Conservation (phyloP, 2,888 invertebrate species). For the Nemurella pictetii region DNA sequence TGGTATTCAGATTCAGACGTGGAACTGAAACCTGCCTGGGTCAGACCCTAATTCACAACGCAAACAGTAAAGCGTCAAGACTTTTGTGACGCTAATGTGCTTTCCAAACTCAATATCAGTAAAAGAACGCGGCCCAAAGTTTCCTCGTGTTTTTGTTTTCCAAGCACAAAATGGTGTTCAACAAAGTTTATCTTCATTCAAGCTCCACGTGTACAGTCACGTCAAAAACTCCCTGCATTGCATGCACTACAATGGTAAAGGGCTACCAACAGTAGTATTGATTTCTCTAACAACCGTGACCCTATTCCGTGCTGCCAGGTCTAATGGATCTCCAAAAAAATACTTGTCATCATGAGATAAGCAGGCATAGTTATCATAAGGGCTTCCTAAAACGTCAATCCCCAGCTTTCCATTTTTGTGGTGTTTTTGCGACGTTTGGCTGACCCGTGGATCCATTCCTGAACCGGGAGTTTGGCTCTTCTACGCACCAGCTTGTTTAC, state of each 20-base stretch:
- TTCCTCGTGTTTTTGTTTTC: neutral
- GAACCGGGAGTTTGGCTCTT: neutral
- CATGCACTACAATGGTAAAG: constrained; percentile 14
- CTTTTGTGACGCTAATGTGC: neutral
- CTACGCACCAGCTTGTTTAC: neutral
- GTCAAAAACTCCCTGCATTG: constrained; percentile 30
- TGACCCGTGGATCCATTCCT: neutral
- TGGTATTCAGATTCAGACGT: neutral
- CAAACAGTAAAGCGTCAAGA: neutral
- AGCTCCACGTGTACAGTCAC: constrained; percentile 10
- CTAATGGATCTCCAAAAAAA: neutral
- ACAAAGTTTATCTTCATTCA: neutral
- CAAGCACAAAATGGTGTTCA: neutral
- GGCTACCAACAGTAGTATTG: constrained; percentile 32
- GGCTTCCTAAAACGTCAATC: neutral
- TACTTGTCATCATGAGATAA: neutral
- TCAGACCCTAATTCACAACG: neutral
- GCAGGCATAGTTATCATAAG: neutral
- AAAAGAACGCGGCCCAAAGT: neutral
- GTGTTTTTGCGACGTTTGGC: neutral
- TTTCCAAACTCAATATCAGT: neutral
- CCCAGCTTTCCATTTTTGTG: neutral
- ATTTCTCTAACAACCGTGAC: constrained; percentile 35
- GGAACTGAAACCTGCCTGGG: neutral
- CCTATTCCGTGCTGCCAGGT: constrained; percentile 24